Conservation (phyloP, 2,797 vertebrate genomes). For the Limosa lapponica region DNA sequence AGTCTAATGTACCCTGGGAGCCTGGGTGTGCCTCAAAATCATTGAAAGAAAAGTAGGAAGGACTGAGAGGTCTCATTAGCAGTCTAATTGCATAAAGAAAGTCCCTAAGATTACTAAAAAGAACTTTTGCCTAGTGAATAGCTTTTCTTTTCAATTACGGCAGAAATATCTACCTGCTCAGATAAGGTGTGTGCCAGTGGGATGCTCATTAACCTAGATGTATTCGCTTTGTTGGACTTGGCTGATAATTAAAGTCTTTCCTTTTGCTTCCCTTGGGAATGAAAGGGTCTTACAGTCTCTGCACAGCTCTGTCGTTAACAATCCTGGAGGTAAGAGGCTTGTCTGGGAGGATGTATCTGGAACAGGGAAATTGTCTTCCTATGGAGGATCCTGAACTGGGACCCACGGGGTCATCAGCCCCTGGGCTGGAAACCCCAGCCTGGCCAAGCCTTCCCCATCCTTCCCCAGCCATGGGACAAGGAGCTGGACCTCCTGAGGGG, state of each 20-base stretch:
- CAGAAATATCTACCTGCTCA: background rate
- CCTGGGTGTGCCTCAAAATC: background rate
- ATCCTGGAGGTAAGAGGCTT: background rate
- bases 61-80: background rate
- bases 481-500: background rate
- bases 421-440: background rate
- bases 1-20: background rate
- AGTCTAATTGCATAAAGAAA: background rate
- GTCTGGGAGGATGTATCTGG: background rate
- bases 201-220: slow-evolving; percentile 36
- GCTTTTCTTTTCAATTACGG: background rate
- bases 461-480: background rate
- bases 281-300: background rate
- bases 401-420: background rate
- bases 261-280: background rate
- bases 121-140: background rate
- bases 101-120: background rate
- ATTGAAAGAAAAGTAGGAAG: background rate
- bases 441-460: background rate
- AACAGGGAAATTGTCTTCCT: background rate
- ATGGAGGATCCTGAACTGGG: background rate
- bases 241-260: background rate
- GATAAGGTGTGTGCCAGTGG: background rate
- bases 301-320: background rate
- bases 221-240: background rate